Conservation (phyloP, 2,797 vertebrate species). For the Carduelis carduelis region DNA sequence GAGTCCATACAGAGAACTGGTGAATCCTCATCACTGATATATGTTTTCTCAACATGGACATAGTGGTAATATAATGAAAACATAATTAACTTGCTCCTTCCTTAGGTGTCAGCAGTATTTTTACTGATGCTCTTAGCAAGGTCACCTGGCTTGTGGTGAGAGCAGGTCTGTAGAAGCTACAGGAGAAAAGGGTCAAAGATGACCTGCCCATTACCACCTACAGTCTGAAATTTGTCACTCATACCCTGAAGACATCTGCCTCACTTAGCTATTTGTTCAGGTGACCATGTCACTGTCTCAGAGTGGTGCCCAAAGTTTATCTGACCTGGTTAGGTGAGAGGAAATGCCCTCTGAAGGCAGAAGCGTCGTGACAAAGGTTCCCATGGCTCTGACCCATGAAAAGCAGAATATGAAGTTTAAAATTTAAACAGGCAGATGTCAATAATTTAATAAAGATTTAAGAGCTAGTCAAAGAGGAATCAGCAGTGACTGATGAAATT, state of each 20-base stretch:
- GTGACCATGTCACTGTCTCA: not conserved
- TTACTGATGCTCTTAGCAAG: not conserved
- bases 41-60: not conserved
- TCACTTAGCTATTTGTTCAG: not conserved
- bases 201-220: not conserved
- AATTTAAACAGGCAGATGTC: not conserved
- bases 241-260: not conserved
- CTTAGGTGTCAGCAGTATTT: not conserved
- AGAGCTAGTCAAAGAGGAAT: not conserved
- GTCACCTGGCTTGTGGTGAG: not conserved
- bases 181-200: not conserved
- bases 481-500: not conserved
- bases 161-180: not conserved
- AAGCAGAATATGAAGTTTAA: not conserved
- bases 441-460: not conserved
- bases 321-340: not conserved
- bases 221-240: not conserved
- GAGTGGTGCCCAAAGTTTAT: not conserved
- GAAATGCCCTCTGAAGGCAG: not conserved
- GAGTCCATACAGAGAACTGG: not conserved
- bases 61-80: not conserved
- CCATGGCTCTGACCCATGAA: not conserved
- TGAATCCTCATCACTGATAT: not conserved
- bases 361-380: rapidly evolving
- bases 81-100: not conserved